These are phyloP conservation scores for Eupeodes latifasciatus DNA, from an alignment of 2,888 invertebrate genomes.

Conservation along the genomic window DNA sequence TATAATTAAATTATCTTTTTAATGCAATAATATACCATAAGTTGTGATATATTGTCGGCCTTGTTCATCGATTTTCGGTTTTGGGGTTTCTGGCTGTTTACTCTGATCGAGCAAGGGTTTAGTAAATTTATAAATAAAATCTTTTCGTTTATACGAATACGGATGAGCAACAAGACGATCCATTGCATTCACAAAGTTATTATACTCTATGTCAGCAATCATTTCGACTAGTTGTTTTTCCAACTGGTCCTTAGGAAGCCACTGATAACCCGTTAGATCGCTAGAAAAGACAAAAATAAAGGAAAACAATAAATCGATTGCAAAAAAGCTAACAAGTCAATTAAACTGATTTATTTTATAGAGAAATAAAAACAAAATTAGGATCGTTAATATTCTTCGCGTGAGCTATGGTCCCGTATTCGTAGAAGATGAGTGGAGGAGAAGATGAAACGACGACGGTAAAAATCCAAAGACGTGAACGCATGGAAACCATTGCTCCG, in stretches of 20 bases:
- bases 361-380: too few species aligned
- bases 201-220: conserved; percentile 89
- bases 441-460: too few species aligned
- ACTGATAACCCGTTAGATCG: conserved; percentile 86
- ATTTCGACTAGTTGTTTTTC: conserved; percentile 88
- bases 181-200: conserved; percentile 89
- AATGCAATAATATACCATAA: conserved; percentile 85
- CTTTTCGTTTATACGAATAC: conserved; percentile 88
- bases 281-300: conserved; percentile 81
- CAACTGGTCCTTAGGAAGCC: conserved; percentile 88
- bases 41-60: conserved; percentile 90
- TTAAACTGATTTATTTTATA: too few species aligned
- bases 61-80: conserved; percentile 88
- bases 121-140: conserved; percentile 90
- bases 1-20: conserved; percentile 20
- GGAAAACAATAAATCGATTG: too few species aligned
- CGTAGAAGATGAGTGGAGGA: too few species aligned
- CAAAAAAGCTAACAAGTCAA: too few species aligned
- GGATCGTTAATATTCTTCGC: too few species aligned
- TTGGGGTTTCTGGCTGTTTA: conserved; percentile 87
- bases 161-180: conserved; percentile 89
- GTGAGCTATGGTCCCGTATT: too few species aligned
- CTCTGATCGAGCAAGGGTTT: conserved; percentile 86
- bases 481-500: too few species aligned
- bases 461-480: too few species aligned